Evolutionary conservation across 2,113 vertebrate species (phyloP), one percentile per base, ranked within the genome.

Genomic region (Todiramphus saurophagus): DNA sequence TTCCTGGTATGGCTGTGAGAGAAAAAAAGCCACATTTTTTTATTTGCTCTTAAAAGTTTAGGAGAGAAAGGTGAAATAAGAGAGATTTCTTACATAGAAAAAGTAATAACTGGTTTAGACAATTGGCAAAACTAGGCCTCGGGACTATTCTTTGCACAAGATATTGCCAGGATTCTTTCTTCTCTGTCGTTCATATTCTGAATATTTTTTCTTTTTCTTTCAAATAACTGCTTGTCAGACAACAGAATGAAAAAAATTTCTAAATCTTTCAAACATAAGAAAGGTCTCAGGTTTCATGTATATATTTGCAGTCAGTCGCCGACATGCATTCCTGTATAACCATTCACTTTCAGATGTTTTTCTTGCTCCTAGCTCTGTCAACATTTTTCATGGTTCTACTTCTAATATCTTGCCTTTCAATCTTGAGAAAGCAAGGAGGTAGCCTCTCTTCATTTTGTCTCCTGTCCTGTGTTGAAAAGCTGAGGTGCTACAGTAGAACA

Each of bases 291-390:
- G 12, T 68, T 78, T 87, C 25, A 35, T 33, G 58, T 17, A 4
- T 18, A 19, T 21, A 10, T 50, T 27, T 62, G 2, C n/a, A 75
- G 20, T 53, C 44, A 62, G 44, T 62, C 0, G 0, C 33, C 48
- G 27, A 33, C 11, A 16, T 16, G 35, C 6, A 15, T 59, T 92
- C 70, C 16, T 44, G 7, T 27, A 9, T 28, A 58, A 23, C 9
- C 66, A 23, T 67, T 63, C 3, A 10, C 59, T 58, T 79, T 30
- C 13, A 12, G 30, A 30, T 0, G 0, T 35, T 30, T 76, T 75
- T 69, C 63, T 69, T 81, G 21, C n/a, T 84, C 5, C 53, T 48
- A 46, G 13, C 30, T 79, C 67, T 86, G 41, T 75, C 81, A 59
- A 3, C 13, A 10, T 11, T 69, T 27, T 68, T 58, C 5, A 4